phyloP scores from a whole-genome alignment of 2,888 invertebrate genomes.

The Lissonota sp. region DNA sequence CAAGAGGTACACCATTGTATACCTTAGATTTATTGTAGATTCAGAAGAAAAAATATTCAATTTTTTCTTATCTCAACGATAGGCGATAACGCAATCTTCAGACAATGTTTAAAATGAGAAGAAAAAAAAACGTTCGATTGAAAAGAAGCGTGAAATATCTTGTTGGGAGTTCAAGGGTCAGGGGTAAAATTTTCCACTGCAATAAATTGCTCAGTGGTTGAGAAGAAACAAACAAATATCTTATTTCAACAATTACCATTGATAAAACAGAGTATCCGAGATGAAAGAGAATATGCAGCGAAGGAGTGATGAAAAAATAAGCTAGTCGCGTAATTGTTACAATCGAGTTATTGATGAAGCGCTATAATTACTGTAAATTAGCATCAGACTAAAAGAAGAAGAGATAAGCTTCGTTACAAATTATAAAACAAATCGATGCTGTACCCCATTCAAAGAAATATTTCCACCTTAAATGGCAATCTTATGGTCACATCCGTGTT shows the following conservation, averaged over 20 bases:
- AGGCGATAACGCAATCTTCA: background rate
- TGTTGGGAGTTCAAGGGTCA: conserved; percentile 18
- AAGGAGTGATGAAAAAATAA: background rate
- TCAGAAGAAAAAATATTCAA: too few relatives aligned
- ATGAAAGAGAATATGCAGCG: background rate
- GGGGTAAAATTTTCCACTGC: conserved; percentile 12
- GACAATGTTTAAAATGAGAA: background rate
- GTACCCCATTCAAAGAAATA: background rate
- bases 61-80: too few relatives aligned
- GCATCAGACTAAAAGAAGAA: background rate
- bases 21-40: too few relatives aligned
- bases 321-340: background rate
- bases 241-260: background rate
- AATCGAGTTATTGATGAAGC: conserved; percentile 5
- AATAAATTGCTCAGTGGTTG: background rate
- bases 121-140: conserved; percentile 1
- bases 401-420: conserved; percentile 14
- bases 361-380: conserved; percentile 37
- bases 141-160: conserved; percentile 1
- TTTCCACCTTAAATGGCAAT: background rate
- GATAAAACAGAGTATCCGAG: too few relatives aligned
- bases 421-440: background rate
- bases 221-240: conserved; percentile 6
- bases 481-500: too few relatives aligned
- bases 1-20: too few relatives aligned